These are phyloP conservation scores for Erinaceus europaeus DNA, from an alignment of 2,113 vertebrate genomes.

Conservation along the genomic window DNA sequence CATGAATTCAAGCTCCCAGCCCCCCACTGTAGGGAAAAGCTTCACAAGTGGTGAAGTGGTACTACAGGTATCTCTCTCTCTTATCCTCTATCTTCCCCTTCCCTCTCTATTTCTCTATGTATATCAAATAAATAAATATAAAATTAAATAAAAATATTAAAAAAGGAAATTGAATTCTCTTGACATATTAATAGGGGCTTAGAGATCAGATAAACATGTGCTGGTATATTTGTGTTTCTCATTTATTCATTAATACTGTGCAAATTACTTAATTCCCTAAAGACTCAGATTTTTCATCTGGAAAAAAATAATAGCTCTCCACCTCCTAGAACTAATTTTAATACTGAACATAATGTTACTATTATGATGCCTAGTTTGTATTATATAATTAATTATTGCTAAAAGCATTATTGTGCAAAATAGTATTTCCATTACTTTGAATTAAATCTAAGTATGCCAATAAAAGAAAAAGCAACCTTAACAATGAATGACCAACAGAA, in stretches of 20 bases:
- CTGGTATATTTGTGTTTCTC: background rate
- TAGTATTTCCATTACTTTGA: background rate
- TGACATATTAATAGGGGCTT: background rate
- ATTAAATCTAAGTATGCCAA: no score
- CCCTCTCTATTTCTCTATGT: no score
- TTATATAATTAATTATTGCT: background rate
- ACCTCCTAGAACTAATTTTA: background rate
- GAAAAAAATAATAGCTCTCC: background rate
- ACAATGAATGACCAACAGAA: no score
- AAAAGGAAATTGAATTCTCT: slow-evolving; percentile 27
- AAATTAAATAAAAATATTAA: no score
- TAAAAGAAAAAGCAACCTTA: no score
- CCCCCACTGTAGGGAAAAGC: no score
- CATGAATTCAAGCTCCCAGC: no score
- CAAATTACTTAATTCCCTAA: background rate
- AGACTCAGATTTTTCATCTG: background rate
- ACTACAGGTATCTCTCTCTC: no score
- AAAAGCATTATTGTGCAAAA: slow-evolving; percentile 8
- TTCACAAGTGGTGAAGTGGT: no score
- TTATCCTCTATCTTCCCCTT: no score
- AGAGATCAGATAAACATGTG: background rate
- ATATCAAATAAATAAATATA: no score
- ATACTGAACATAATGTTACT: background rate
- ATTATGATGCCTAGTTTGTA: background rate
- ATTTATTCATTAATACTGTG: background rate